Conservation (phyloP, 2,113 vertebrate genomes). For the Erythrocercus mccallii region DNA sequence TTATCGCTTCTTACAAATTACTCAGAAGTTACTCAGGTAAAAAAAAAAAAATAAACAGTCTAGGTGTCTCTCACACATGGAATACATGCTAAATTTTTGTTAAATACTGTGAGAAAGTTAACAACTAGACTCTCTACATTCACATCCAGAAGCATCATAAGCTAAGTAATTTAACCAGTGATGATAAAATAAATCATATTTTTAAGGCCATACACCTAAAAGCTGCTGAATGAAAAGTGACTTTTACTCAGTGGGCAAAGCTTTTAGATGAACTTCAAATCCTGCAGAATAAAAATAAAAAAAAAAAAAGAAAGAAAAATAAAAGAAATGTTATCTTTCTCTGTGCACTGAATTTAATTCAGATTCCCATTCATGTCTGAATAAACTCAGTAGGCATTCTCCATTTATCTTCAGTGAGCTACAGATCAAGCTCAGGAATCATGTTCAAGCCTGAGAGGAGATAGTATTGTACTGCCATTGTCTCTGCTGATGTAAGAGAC, state of each 20-base stretch:
- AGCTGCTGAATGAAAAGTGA: background rate
- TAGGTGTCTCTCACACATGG: background rate
- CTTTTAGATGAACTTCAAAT: background rate
- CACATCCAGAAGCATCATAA: background rate
- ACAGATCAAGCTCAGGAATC: background rate
- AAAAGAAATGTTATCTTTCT: background rate
- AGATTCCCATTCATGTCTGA: background rate
- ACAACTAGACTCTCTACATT: background rate
- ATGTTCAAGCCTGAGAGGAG: background rate
- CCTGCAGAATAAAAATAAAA: background rate
- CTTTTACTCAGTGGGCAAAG: background rate
- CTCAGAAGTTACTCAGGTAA: background rate
- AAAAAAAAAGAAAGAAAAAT: background rate
- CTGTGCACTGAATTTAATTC: background rate
- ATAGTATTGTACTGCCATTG: background rate
- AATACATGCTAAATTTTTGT: background rate
- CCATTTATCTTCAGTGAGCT: background rate
- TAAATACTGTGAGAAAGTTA: background rate
- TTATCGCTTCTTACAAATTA: background rate
- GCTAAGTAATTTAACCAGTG: background rate
- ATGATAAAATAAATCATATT: background rate
- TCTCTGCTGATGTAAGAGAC: background rate
- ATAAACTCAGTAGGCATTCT: background rate
- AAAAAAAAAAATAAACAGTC: background rate
- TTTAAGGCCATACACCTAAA: background rate